A percentile compares a stretch with the other conserved stretches of the same genome.
Evolutionary conservation across 2,888 invertebrate species (phyloP).

Genomic region (Parapristionchus giblindavisi): DNA sequence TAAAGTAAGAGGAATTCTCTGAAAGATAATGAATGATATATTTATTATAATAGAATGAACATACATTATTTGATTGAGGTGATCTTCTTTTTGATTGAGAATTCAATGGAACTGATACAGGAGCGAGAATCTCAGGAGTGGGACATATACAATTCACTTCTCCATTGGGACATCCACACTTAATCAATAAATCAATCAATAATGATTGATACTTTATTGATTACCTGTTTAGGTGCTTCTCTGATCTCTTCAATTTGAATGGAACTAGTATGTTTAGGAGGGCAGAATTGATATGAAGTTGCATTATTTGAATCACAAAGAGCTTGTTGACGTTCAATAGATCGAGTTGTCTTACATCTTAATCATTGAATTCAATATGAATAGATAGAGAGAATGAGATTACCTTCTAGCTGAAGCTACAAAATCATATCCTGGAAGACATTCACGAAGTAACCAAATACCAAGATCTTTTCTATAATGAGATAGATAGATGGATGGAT

Average conservation of each 20-base stretch:
- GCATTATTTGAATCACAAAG: constrained; percentile 65
- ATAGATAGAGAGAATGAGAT: not conserved
- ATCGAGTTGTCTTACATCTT: constrained; percentile 64
- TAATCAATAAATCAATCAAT: not conserved
- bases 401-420: constrained; percentile 56
- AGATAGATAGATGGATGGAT: not conserved
- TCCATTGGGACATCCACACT: constrained; percentile 65
- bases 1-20: constrained; percentile 46
- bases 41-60: not conserved
- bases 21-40: constrained; percentile 3
- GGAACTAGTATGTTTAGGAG: constrained; percentile 40
- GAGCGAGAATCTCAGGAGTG: constrained; percentile 65
- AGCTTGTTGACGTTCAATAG: constrained; percentile 62
- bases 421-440: constrained; percentile 66
- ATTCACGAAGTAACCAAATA: constrained; percentile 67
- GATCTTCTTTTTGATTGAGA: constrained; percentile 53
- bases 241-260: constrained; percentile 64
- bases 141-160: constrained; percentile 65
- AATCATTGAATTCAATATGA: constrained; percentile 27
- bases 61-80: constrained; percentile 44
- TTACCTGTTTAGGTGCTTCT: constrained; percentile 58
- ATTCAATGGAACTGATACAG: constrained; percentile 54
- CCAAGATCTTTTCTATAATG: constrained; percentile 66
- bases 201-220: not conserved
- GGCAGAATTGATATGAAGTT: constrained; percentile 61